phyloP scores from a whole-genome alignment of 1,140 invertebrate species.

The Ditylenchus dipsaci region DNA sequence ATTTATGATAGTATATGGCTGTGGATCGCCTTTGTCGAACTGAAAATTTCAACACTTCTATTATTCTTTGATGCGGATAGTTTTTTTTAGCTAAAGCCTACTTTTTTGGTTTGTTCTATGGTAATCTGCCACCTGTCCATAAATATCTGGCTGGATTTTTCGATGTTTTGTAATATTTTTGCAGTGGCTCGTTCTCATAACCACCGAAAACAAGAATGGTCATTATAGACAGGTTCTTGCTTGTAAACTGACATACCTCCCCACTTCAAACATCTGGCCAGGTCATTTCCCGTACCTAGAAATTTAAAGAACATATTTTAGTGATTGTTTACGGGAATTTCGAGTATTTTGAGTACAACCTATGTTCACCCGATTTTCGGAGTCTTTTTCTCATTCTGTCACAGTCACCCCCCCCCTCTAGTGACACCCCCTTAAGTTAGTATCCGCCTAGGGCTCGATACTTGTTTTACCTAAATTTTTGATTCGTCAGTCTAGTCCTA shows the following conservation, averaged over 20 bases:
- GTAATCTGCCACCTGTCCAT: slow-evolving; percentile 92
- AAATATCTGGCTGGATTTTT: slow-evolving; percentile 66
- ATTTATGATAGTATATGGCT: slow-evolving; percentile 93
- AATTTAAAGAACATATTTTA: no score
- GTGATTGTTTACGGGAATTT: no score
- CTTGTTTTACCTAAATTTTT: no score
- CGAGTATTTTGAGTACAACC: no score
- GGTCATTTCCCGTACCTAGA: slow-evolving; percentile 80
- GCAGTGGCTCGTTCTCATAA: slow-evolving; percentile 56
- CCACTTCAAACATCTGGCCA: slow-evolving; percentile 87
- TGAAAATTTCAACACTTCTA: slow-evolving; percentile 65
- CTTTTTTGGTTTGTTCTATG: slow-evolving; percentile 68
- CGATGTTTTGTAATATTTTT: slow-evolving; percentile 67
- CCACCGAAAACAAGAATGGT: slow-evolving; percentile 59
- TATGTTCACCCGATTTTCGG: no score
- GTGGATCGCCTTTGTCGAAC: slow-evolving; percentile 66
- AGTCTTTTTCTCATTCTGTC: no score
- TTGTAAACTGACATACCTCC: no score
- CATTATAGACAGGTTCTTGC: no score
- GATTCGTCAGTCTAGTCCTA: no score
- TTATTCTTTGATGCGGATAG: slow-evolving; percentile 83
- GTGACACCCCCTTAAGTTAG: no score
- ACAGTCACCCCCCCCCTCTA: no score
- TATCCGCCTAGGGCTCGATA: no score
- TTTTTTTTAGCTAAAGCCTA: slow-evolving; percentile 63